phyloP scores from a whole-genome alignment of 2,888 invertebrate species.

The Artemia sinica region DNA sequence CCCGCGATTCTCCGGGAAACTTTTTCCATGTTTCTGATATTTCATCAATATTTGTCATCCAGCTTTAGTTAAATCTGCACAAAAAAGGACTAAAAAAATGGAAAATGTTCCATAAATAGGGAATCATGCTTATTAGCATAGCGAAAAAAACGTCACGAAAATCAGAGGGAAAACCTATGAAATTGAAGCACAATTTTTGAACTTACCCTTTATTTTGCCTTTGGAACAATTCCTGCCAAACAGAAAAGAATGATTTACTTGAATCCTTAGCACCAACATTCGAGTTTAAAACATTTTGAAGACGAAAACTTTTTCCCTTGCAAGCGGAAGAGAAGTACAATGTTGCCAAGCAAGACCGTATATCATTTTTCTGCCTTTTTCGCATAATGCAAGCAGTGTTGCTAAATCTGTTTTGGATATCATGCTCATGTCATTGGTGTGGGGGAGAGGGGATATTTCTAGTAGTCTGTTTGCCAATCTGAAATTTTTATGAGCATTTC shows the following conservation, averaged over 20 bases:
- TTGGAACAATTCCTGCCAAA: constrained; percentile 65
- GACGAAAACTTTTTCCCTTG: constrained; percentile 31
- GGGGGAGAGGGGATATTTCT: constrained; percentile 50
- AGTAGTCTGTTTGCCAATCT: constrained; percentile 44
- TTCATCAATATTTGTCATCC: too few species aligned
- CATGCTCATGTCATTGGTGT: too few species aligned
- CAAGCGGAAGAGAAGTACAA: constrained; percentile 49
- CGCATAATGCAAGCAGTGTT: constrained; percentile 54
- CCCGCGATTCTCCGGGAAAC: too few species aligned
- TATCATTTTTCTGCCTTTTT: constrained; percentile 72
- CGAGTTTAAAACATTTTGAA: constrained; percentile 43
- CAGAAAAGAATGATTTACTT: constrained; percentile 54
- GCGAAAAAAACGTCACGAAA: too few species aligned
- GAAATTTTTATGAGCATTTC: constrained; percentile 28
- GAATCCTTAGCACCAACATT: constrained; percentile 72
- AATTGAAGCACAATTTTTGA: too few species aligned
- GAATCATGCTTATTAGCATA: too few species aligned
- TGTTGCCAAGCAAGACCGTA: constrained; percentile 74
- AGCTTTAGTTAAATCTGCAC: too few species aligned
- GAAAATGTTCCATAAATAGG: too few species aligned
- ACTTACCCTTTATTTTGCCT: constrained; percentile 28
- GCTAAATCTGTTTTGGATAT: constrained; percentile 40
- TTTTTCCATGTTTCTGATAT: too few species aligned
- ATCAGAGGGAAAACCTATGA: too few species aligned
- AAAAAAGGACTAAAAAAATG: too few species aligned